A percentile compares a stretch with the other conserved stretches of the same genome.
Conservation (phyloP, 2,888 invertebrate species). For the Andrena praecox region DNA sequence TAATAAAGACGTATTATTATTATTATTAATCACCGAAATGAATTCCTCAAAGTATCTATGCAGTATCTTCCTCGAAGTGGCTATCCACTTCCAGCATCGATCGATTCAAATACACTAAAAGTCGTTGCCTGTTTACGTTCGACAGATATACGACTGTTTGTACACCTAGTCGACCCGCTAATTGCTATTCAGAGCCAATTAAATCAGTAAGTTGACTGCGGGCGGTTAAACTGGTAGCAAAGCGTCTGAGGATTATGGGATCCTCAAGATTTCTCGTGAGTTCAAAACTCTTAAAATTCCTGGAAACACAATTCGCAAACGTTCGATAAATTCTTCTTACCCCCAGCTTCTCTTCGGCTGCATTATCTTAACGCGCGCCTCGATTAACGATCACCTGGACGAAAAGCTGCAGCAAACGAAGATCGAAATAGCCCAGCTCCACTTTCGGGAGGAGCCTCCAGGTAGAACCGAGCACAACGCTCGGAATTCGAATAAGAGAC, state of each 20-base stretch:
- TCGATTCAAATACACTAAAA: conserved; percentile 13
- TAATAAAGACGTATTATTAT: no score
- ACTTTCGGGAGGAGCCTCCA: conserved; percentile 40
- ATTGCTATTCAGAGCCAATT: conserved; percentile 18
- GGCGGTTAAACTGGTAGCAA: not conserved
- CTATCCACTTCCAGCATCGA: not conserved
- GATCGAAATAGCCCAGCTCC: conserved; percentile 69
- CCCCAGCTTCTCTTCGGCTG: conserved; percentile 19
- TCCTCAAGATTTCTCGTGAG: conserved; percentile 40
- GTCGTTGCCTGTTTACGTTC: conserved; percentile 32
- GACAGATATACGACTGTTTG: not conserved
- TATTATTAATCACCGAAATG: no score
- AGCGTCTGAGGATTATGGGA: conserved; percentile 23
- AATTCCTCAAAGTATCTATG: not conserved
- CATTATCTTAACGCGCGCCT: not conserved
- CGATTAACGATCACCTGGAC: conserved; percentile 55
- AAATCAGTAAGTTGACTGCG: conserved; percentile 1
- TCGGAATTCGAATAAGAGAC: not conserved
- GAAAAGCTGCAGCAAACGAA: conserved; percentile 65
- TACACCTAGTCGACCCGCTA: conserved; percentile 9
- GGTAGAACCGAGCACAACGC: conserved; percentile 43
- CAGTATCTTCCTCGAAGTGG: no score
- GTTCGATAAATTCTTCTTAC: not conserved
- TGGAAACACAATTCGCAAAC: not conserved
- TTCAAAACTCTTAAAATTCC: not conserved